Evolutionary conservation across 2,113 vertebrate species (phyloP).

Genomic region (Oostethus manadensis): DNA sequence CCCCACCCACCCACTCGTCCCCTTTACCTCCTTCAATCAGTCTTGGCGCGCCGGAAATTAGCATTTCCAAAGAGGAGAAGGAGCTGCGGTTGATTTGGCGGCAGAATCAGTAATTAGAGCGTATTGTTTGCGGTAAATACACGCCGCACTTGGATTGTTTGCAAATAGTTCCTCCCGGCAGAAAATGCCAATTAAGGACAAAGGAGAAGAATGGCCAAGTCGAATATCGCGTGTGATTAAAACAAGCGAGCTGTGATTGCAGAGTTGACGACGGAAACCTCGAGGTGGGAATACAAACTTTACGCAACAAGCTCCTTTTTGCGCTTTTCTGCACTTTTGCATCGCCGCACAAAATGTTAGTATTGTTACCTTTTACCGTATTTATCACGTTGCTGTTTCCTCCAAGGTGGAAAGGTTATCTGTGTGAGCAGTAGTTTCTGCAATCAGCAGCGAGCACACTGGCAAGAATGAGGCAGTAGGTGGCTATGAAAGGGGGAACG

Average conservation of each 20-base stretch:
- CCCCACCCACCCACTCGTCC: too few relatives aligned
- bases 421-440: too few relatives aligned
- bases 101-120: constrained; percentile 73
- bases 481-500: too few relatives aligned
- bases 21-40: constrained; percentile 70
- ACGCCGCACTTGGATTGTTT: constrained; percentile 71
- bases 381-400: too few relatives aligned
- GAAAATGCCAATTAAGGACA: constrained; percentile 65
- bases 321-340: not conserved
- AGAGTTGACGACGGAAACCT: constrained; percentile 46
- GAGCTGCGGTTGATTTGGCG: constrained; percentile 69
- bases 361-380: too few relatives aligned
- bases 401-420: too few relatives aligned
- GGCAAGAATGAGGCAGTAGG: too few relatives aligned
- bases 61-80: constrained; percentile 71
- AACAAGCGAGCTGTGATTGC: constrained; percentile 49
- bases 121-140: constrained; percentile 78
- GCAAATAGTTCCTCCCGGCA: constrained; percentile 65
- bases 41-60: constrained; percentile 63
- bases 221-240: constrained; percentile 53
- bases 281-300: constrained; percentile 6
- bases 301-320: not conserved
- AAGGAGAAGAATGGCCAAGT: constrained; percentile 46
- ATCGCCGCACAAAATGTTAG: too few relatives aligned
- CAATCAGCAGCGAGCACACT: too few relatives aligned